Evolutionary conservation across 2,888 invertebrate species (phyloP).

Genomic region (Amblyteles armatorius): DNA sequence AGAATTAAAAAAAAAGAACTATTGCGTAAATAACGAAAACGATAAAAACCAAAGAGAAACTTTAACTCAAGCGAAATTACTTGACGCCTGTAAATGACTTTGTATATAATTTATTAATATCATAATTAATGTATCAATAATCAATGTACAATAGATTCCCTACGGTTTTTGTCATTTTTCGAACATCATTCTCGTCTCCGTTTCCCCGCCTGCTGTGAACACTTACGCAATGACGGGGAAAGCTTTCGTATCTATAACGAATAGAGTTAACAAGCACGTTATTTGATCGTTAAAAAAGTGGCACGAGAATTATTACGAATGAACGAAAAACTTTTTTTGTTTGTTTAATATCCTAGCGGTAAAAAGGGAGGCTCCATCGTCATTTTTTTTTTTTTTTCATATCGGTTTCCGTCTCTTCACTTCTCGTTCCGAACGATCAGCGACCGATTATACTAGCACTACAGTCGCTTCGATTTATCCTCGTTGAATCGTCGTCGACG

Average conservation of each 20-base stretch:
- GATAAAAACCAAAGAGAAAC: conserved; percentile 46
- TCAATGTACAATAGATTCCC: conserved; percentile 84
- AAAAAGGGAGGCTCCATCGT: conserved; percentile 62
- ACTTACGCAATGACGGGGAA: conserved; percentile 49
- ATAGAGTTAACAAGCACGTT: conserved; percentile 78
- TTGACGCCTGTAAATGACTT: conserved; percentile 77
- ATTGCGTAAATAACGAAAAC: conserved; percentile 29
- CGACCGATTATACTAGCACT: conserved; percentile 29
- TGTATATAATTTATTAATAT: conserved; percentile 84
- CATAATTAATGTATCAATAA: conserved; percentile 84
- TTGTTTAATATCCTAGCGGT: conserved; percentile 60
- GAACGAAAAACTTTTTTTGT: conserved; percentile 69
- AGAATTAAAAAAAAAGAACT: conserved; percentile 21
- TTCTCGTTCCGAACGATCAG: conserved; percentile 9
- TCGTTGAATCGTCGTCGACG: conserved; percentile 43
- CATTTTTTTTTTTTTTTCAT: conserved; percentile 9
- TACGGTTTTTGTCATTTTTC: conserved; percentile 77
- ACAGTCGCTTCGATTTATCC: conserved; percentile 29
- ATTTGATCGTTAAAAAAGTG: conserved; percentile 76
- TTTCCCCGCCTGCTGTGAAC: conserved; percentile 43
- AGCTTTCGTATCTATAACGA: conserved; percentile 71
- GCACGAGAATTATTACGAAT: conserved; percentile 75
- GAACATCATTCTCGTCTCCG: conserved; percentile 67
- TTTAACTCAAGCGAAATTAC: conserved; percentile 73
- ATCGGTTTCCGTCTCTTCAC: conserved; percentile 24